Evolutionary conservation across 1,140 invertebrate species (phyloP).

Genomic region (Pogonognathellus flavescens): DNA sequence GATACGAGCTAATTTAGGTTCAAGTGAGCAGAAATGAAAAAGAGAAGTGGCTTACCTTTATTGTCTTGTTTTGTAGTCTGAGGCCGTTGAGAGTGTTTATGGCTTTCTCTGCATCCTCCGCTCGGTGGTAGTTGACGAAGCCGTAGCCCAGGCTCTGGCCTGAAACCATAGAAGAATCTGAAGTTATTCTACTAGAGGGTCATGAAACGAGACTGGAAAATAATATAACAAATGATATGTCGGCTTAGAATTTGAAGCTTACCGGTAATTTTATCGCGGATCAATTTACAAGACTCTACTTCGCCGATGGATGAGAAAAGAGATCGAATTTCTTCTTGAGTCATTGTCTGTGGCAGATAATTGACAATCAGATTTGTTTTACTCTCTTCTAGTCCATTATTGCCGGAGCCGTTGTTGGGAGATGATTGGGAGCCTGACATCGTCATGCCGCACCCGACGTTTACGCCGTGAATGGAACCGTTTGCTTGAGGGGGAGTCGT

Average conservation of each 20-base stretch:
- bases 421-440: constrained; percentile 62
- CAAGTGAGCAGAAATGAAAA: too few species aligned
- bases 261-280: constrained; percentile 98
- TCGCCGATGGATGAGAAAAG: constrained; percentile 98
- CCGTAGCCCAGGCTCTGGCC: constrained; percentile 99
- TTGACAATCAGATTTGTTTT: constrained; percentile 99
- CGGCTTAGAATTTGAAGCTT: constrained; percentile 67
- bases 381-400: constrained; percentile 82
- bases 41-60: constrained; percentile 83
- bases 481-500: constrained; percentile 64
- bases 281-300: constrained; percentile 98
- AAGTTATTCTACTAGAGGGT: constrained; percentile 65
- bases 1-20: background rate
- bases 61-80: constrained; percentile 98
- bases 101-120: constrained; percentile 97
- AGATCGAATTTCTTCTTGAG: constrained; percentile 97
- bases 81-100: constrained; percentile 97
- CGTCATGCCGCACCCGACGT: constrained; percentile 60
- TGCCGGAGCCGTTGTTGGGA: constrained; percentile 61
- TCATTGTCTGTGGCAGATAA: constrained; percentile 99
- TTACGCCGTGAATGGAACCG: constrained; percentile 68
- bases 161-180: constrained; percentile 73
- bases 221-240: constrained; percentile 51
- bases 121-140: constrained; percentile 97
- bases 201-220: constrained; percentile 56